phyloP scores from a whole-genome alignment of 2,113 vertebrate genomes.

The Colius striatus region DNA sequence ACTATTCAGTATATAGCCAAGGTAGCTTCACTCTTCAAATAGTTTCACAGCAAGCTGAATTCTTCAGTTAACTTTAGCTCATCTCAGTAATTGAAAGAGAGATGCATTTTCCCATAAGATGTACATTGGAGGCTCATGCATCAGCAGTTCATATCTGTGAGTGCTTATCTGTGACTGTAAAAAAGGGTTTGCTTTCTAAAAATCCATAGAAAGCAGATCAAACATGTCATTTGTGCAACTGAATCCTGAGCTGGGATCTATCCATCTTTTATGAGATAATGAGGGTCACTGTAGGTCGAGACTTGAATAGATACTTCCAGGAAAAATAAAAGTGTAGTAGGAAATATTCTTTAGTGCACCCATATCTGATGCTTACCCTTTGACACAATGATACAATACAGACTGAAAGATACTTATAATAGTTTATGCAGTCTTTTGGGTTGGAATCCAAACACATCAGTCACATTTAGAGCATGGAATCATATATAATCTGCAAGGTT shows the following conservation, averaged over 20 bases:
- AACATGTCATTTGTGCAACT: background rate
- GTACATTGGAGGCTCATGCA: background rate
- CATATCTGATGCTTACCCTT: background rate
- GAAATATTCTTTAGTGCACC: background rate
- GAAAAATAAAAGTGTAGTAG: background rate
- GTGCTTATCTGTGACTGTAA: background rate
- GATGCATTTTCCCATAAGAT: background rate
- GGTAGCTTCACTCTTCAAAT: background rate
- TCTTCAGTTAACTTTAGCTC: background rate
- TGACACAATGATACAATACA: background rate
- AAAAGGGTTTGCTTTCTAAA: background rate
- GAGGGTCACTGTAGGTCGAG: background rate
- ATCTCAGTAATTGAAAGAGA: background rate
- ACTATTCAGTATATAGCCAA: background rate
- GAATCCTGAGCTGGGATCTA: background rate
- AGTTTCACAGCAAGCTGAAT: background rate
- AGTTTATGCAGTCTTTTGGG: background rate
- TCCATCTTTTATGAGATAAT: background rate
- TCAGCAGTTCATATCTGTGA: background rate
- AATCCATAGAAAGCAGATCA: background rate
- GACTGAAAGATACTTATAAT: background rate
- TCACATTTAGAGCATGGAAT: fast-evolving
- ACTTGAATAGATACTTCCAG: conserved; percentile 13
- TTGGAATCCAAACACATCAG: background rate
- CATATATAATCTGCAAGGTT: background rate